Evolutionary conservation across 2,888 invertebrate species (phyloP).

Genomic region (Tortrix viridana): DNA sequence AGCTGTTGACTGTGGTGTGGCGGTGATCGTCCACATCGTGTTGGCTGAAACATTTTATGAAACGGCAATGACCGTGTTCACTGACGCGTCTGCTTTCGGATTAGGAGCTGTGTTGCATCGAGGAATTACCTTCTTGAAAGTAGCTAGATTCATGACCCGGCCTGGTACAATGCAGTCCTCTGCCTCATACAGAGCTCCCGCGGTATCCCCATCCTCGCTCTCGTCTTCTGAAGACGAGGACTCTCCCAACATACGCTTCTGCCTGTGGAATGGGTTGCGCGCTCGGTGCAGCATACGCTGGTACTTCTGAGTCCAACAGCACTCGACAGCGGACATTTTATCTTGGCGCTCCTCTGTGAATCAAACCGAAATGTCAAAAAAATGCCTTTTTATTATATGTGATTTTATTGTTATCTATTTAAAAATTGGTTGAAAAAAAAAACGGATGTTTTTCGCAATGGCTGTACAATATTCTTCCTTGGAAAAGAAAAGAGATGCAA

Average conservation of each 20-base stretch:
- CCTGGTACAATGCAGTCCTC: constrained; percentile 90
- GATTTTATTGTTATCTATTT: no score
- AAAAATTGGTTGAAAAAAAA: no score
- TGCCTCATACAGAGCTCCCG: constrained; percentile 73
- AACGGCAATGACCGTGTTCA: not conserved
- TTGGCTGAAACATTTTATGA: no score
- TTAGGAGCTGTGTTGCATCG: not conserved
- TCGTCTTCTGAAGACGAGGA: constrained; percentile 65
- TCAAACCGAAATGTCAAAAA: not conserved
- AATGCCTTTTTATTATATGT: no score
- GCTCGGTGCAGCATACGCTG: constrained; percentile 61
- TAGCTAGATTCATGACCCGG: constrained; percentile 51
- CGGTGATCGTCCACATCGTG: no score
- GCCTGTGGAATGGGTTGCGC: constrained; percentile 59
- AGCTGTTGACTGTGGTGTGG: no score
- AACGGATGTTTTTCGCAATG: no score
- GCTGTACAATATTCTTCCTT: no score
- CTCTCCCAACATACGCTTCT: constrained; percentile 54
- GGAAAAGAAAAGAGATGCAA: no score
- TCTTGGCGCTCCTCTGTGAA: constrained; percentile 88
- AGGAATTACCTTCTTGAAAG: constrained; percentile 57
- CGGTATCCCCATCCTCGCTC: constrained; percentile 66
- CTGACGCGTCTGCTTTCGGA: not conserved
- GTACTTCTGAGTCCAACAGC: constrained; percentile 88
- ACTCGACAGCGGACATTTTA: constrained; percentile 89